Evolutionary conservation across 2,113 vertebrate species (phyloP).

Genomic region (Meleagris gallopavo): DNA sequence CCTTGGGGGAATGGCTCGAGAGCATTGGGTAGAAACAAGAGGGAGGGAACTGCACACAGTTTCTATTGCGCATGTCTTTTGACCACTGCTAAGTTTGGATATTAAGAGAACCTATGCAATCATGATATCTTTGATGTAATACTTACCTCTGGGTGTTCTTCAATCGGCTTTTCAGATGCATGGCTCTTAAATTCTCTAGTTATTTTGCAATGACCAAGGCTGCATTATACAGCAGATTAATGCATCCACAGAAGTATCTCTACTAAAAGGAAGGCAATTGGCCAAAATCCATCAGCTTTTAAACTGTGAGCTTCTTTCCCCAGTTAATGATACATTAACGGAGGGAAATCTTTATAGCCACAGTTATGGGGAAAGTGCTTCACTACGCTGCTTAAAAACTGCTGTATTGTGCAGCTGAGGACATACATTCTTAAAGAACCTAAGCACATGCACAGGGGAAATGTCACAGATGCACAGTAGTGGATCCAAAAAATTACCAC

Average conservation of each 20-base stretch:
- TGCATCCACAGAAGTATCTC: not conserved
- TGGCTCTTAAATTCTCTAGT: conserved; percentile 40
- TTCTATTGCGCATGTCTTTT: conserved; percentile 63
- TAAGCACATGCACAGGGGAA: conserved; percentile 10
- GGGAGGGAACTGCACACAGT: not conserved
- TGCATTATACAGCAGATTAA: conserved; percentile 48
- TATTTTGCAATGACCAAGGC: conserved; percentile 43
- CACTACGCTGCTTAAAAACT: not conserved
- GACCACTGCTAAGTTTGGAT: conserved; percentile 40
- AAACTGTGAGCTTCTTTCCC: not conserved
- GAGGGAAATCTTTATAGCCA: not conserved
- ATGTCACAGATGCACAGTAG: conserved; percentile 55
- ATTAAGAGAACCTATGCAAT: conserved; percentile 72
- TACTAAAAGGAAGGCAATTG: not conserved
- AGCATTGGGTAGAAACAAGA: not conserved
- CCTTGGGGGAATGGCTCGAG: conserved; percentile 64
- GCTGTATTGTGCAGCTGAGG: conserved; percentile 55
- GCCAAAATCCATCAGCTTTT: not conserved
- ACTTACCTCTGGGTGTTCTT: not conserved
- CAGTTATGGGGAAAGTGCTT: not conserved
- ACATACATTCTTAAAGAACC: not conserved
- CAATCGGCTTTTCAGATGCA: conserved; percentile 58
- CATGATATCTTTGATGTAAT: conserved; percentile 67
- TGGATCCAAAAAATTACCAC: conserved; percentile 51
- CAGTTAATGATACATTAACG: not conserved